These are phyloP conservation scores for Eledona agricola DNA, from an alignment of 2,888 invertebrate genomes.

Conservation along the genomic window DNA sequence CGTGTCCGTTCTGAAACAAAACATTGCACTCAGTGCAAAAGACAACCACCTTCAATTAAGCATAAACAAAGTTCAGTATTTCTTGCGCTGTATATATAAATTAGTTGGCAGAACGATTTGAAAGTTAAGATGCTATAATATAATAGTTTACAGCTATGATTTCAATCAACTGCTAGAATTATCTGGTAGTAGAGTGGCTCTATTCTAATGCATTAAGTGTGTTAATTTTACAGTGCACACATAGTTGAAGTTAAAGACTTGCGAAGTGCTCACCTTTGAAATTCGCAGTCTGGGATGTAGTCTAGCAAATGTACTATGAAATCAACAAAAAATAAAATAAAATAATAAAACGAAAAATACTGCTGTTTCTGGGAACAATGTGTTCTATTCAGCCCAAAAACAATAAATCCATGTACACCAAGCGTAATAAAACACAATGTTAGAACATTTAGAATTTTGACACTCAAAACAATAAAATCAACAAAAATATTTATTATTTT, in stretches of 20 bases:
- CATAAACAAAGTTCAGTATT: too few relatives aligned
- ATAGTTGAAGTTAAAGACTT: too few relatives aligned
- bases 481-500: slow-evolving; percentile 25
- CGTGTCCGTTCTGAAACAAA: slow-evolving; percentile 54
- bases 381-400: slow-evolving; percentile 40
- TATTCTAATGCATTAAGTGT: too few relatives aligned
- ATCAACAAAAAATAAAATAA: slow-evolving; percentile 54
- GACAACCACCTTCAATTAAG: too few relatives aligned
- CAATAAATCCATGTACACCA: slow-evolving; percentile 38
- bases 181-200: too few relatives aligned
- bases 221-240: too few relatives aligned
- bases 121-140: too few relatives aligned
- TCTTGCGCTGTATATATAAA: too few relatives aligned
- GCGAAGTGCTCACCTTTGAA: slow-evolving; percentile 59
- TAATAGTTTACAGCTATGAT: too few relatives aligned
- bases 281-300: slow-evolving; percentile 54
- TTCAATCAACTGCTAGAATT: too few relatives aligned
- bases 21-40: slow-evolving; percentile 11
- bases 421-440: slow-evolving; percentile 43
- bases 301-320: slow-evolving; percentile 60
- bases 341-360: slow-evolving; percentile 44
- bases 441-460: slow-evolving; percentile 23
- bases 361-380: slow-evolving; percentile 39
- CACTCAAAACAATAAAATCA: slow-evolving; percentile 23
- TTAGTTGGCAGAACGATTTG: too few relatives aligned